These are phyloP conservation scores for Conomelus anceps DNA, from an alignment of 2,888 invertebrate species.

Conservation along the genomic window DNA sequence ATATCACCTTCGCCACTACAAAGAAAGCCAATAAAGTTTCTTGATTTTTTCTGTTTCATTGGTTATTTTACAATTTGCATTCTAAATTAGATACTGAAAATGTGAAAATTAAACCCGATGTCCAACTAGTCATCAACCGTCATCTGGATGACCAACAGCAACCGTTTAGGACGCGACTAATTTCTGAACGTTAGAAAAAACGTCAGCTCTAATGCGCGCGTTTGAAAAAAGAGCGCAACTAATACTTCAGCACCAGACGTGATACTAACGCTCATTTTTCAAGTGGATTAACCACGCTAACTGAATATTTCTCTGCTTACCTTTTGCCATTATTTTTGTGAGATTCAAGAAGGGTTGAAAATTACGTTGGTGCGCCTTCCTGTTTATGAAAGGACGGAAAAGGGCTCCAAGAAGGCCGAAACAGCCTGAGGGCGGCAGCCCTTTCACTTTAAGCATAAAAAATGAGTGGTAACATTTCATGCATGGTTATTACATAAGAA, in stretches of 20 bases:
- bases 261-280: not conserved
- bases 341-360: constrained; percentile 11
- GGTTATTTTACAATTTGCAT: too few relatives aligned
- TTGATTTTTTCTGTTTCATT: too few relatives aligned
- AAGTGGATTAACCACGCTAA: constrained; percentile 9
- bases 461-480: constrained; percentile 8
- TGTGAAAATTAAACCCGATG: too few relatives aligned
- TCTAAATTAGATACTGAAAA: too few relatives aligned
- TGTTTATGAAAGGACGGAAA: not conserved
- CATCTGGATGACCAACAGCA: not conserved
- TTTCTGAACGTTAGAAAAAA: not conserved
- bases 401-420: not conserved
- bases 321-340: constrained; percentile 9
- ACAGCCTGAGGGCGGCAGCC: not conserved
- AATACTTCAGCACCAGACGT: not conserved
- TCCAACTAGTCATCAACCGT: too few relatives aligned
- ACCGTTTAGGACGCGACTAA: not conserved
- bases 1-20: too few relatives aligned
- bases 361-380: constrained; percentile 6
- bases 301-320: constrained; percentile 5
- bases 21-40: too few relatives aligned
- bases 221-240: not conserved
- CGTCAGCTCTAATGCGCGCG: not conserved
- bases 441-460: not conserved
- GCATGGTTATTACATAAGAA: constrained; percentile 5